A percentile compares a stretch with the other conserved stretches of the same genome.
phyloP scores from a whole-genome alignment of 2,113 vertebrate genomes.

The Heterotilapia buettikoferi region DNA sequence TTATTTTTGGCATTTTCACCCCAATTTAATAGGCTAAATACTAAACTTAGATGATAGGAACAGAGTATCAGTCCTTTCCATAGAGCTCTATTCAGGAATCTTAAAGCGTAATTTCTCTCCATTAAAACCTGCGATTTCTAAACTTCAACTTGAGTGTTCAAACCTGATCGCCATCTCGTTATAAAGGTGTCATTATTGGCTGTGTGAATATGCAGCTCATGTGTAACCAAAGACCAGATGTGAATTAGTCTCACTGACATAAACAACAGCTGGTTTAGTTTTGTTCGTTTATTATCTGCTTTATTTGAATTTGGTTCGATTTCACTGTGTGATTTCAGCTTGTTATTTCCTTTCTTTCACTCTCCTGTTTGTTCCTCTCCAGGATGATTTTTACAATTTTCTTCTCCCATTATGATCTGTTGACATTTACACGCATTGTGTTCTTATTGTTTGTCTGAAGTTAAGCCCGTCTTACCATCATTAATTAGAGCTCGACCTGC shows the following conservation, averaged over 20 bases:
- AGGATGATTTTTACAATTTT: background rate
- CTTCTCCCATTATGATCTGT: background rate
- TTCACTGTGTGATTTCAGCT: background rate
- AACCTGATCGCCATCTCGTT: background rate
- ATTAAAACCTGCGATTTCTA: background rate
- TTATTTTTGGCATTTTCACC: background rate
- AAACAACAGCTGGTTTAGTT: background rate
- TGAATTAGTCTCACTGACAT: background rate
- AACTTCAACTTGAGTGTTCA: background rate
- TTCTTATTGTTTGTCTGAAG: background rate
- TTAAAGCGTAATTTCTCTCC: background rate
- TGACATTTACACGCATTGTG: background rate
- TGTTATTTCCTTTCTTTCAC: background rate
- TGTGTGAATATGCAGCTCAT: background rate
- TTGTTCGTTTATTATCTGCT: background rate
- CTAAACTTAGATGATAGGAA: background rate
- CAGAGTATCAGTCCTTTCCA: background rate
- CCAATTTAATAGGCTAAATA: background rate
- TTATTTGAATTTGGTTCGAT: background rate
- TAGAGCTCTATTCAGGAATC: background rate
- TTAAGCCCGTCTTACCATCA: background rate
- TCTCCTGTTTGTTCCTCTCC: background rate
- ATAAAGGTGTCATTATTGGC: background rate
- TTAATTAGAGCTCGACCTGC: background rate
- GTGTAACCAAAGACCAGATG: background rate